Evolutionary conservation across 2,888 invertebrate genomes (phyloP), one percentile per base, ranked within the genome.

Genomic region (Xestobium rufovillosum): DNA sequence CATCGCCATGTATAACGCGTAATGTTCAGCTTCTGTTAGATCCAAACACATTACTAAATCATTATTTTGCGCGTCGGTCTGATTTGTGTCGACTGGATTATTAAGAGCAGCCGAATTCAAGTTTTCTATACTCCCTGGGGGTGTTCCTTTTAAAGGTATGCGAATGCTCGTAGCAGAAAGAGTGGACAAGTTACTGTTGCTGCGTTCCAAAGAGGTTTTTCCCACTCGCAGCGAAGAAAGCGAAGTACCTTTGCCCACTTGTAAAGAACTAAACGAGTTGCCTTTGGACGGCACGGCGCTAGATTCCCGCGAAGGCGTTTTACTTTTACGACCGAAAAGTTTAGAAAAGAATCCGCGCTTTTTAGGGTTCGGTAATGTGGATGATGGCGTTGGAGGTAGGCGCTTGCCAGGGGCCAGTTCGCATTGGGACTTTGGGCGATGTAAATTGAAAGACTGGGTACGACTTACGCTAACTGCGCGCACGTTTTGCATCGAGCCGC

Each of bases 1-100:
- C 58, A 88, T 76, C 35, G 83, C 80, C 52, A 87, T 89, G 51
- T 90, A 90, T 40, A 90, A 63, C 17, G 89, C 89, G 61, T 86
- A 89, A 57, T 89, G 85, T 55, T 90, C 90, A 1, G 87, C 89
- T 49, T 89, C 88, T 0, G 88, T 88, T 16, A 89, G 64, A 49
- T 86, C 87, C 27, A 81, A 61, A 38, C 77, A 75, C 26, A 61
- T 51, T 30, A 58, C 56, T 3, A 51, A 41, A 16, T 49, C 52
- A 8, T 56, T 52, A 30, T 36, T 30, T 12, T 10, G 14, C 30
- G 9, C 15, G 2, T 46, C 47, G 14, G 41, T 44, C 14, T 36
- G 4, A 9, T 6, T 4, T 10, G 11, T 4, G 10, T 27, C 10
- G 10, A 11, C 4, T 6, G 11, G n/a, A 27, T 27, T 27, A 8